Percentiles rank a stretch among this genome's conserved stretches.
Conservation (phyloP, 2,797 vertebrate genomes). For the Atherinosoma microstoma region DNA sequence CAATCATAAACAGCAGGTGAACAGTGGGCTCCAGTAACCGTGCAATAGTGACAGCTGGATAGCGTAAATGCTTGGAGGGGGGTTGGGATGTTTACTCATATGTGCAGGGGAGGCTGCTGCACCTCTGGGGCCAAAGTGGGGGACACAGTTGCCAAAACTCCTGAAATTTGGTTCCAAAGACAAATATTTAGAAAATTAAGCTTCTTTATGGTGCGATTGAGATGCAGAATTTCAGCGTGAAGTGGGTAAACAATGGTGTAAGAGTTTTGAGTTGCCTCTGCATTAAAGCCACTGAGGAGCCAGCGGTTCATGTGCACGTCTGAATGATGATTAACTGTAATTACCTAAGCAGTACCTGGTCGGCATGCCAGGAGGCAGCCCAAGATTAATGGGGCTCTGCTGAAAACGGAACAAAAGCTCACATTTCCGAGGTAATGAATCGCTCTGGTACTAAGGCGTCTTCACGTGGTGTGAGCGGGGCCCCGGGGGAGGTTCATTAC, state of each 20-base stretch:
- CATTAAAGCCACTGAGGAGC: conserved; percentile 43
- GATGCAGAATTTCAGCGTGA: conserved; percentile 16
- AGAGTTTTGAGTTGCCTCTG: conserved; percentile 21
- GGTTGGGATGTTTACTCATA: conserved; percentile 49
- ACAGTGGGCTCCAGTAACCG: conserved; percentile 51
- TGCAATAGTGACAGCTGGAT: conserved; percentile 64
- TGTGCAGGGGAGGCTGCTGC: conserved; percentile 21
- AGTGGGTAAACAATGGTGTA: conserved; percentile 34
- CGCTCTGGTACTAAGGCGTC: conserved; percentile 67
- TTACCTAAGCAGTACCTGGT: conserved; percentile 77
- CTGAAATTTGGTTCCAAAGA: conserved; percentile 12
- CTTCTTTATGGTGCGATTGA: conserved; percentile 27
- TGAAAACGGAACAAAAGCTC: conserved; percentile 80
- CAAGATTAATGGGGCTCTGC: conserved; percentile 74
- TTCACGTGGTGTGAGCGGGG: conserved; percentile 53
- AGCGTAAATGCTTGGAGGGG: conserved; percentile 34
- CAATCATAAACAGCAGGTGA: conserved; percentile 71
- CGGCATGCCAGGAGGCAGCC: conserved; percentile 73
- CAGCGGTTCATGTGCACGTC: conserved; percentile 57
- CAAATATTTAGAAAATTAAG: not conserved
- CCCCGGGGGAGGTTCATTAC: conserved; percentile 68
- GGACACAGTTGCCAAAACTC: conserved; percentile 34
- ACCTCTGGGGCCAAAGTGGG: conserved; percentile 30
- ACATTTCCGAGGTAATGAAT: conserved; percentile 79
- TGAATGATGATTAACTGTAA: conserved; percentile 81